A percentile compares a stretch with the other conserved stretches of the same genome.
phyloP scores from a whole-genome alignment of 2,113 vertebrate genomes.

The Engystomops pustulosus region DNA sequence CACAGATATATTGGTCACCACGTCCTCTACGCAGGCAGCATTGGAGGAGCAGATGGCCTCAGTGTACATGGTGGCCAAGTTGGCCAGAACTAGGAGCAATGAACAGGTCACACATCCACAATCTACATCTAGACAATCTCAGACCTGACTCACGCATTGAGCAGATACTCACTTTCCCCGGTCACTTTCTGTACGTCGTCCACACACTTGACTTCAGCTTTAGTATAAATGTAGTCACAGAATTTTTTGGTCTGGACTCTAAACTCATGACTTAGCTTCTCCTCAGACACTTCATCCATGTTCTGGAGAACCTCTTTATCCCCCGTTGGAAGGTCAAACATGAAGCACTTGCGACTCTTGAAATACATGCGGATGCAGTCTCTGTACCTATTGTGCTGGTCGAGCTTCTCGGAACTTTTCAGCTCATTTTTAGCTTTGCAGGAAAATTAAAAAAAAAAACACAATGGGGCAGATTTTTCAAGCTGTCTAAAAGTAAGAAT shows the following conservation, averaged over 20 bases:
- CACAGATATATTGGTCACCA: constrained; percentile 58
- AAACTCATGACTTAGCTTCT: constrained; percentile 60
- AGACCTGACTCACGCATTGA: background rate
- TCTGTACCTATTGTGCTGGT: constrained; percentile 63
- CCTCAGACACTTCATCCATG: constrained; percentile 62
- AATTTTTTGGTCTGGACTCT: constrained; percentile 56
- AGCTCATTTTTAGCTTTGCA: background rate
- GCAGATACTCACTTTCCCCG: constrained; percentile 63
- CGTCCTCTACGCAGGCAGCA: constrained; percentile 66
- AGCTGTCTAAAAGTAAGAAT: too few relatives aligned
- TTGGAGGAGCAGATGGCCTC: constrained; percentile 62
- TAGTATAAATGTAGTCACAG: constrained; percentile 60
- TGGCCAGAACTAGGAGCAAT: constrained; percentile 59
- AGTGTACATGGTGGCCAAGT: constrained; percentile 61
- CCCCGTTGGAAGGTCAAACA: constrained; percentile 63
- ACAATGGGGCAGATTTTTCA: too few relatives aligned
- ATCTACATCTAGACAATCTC: background rate
- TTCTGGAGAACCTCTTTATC: constrained; percentile 60
- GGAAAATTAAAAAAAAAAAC: too few relatives aligned
- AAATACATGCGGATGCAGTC: constrained; percentile 69
- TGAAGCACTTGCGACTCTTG: constrained; percentile 64
- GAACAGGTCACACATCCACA: background rate
- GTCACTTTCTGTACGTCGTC: constrained; percentile 64
- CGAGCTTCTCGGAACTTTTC: background rate
- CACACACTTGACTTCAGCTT: constrained; percentile 64